Conservation (phyloP, 2,797 vertebrate genomes). For the Coreius guichenoti region DNA sequence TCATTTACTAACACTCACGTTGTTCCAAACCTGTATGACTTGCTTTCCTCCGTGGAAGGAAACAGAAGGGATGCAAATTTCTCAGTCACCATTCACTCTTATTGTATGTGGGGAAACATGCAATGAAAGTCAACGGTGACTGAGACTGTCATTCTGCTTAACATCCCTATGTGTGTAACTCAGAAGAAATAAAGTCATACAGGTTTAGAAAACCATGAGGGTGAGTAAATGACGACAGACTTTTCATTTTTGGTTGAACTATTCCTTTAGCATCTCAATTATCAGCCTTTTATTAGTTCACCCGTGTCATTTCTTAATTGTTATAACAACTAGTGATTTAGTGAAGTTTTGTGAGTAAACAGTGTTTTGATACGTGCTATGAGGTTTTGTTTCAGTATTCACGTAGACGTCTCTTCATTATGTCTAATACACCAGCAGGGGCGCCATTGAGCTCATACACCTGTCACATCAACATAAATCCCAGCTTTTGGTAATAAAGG, state of each 20-base stretch:
- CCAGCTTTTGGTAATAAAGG: background rate
- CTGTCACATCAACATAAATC: conserved; percentile 18
- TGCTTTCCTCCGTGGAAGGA: conserved; percentile 7
- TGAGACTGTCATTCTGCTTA: background rate
- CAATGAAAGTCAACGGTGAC: background rate
- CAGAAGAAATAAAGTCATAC: background rate
- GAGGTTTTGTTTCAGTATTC: conserved; percentile 21
- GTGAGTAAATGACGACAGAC: background rate
- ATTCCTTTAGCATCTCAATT: background rate
- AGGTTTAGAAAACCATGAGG: background rate
- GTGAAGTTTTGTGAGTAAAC: background rate
- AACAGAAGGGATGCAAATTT: background rate
- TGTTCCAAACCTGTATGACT: background rate
- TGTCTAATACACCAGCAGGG: conserved; percentile 19
- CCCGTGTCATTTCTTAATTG: background rate
- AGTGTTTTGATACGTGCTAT: background rate
- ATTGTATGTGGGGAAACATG: background rate
- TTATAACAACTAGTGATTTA: background rate
- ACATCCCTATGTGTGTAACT: background rate
- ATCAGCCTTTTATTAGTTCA: background rate
- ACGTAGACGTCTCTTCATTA: background rate
- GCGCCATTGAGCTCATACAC: conserved; percentile 24
- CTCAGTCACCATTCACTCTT: background rate
- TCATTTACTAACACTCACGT: background rate
- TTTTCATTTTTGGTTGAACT: background rate